Evolutionary conservation across 2,797 vertebrate genomes (phyloP), one percentile per base, ranked within the genome.

Genomic region (Cyclopterus lumpus): DNA sequence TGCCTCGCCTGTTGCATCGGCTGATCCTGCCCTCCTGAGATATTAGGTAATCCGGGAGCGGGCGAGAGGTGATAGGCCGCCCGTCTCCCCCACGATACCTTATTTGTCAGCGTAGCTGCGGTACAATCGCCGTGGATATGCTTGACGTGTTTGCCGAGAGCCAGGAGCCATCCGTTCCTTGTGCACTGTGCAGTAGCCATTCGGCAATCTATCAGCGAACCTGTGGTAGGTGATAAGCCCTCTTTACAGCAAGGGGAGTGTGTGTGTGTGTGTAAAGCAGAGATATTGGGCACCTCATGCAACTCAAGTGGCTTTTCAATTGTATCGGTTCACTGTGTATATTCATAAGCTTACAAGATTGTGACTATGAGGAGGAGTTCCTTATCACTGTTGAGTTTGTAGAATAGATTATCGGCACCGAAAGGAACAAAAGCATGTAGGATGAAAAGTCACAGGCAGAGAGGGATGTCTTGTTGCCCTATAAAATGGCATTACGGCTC

Each of bases 401-500:
- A 24, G 28, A 61, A 71, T 20, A 63, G 28, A 68, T 82, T 44
- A 68, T 73, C 38, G 85, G 40, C 58, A 75, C 0, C 15, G 42
- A 64, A 3, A 75, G 64, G 44, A 62, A 80, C 49, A 83, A 79
- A 84, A 70, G 71, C 71, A 63, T 57, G 58, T 57, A 75, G 38
- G 49, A 48, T n/a, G 32, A 60, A 75, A 81, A 84, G 78, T 80
- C 81, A 73, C 57, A 82, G 74, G 77, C 69, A 70, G 71, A 49
- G 34, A 64, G 67, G 49, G 73, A 78, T 75, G 64, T 75, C 75
- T 72, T 75, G 70, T 53, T 86, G 51, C 38, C 71, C 85, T 83
- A 93, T 90, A 75, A 88, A 89, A 91, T 86, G 73, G 82, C 89
- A 93, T 91, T 87, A 92, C 72, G 91, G 86, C 81, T 89, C 85